Evolutionary conservation across 2,888 invertebrate genomes (phyloP).

Genomic region (Hemithea aestivaria): DNA sequence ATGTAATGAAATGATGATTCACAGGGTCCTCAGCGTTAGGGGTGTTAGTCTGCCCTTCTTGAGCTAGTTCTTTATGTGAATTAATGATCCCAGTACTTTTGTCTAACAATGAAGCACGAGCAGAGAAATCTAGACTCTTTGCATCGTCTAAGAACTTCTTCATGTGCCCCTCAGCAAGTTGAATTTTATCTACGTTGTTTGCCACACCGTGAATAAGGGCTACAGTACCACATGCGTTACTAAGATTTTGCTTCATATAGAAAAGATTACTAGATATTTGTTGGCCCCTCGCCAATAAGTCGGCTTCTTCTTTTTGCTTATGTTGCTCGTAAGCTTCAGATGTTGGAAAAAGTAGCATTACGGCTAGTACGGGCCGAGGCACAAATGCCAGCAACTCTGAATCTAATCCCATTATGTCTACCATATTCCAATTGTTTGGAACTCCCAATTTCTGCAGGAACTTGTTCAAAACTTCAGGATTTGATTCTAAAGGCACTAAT

Average conservation of each 20-base stretch:
- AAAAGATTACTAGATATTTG: slow-evolving; percentile 83
- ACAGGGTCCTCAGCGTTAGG: slow-evolving; percentile 87
- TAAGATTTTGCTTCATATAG: slow-evolving; percentile 93
- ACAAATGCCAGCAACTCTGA: slow-evolving; percentile 91
- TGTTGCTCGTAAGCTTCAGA: slow-evolving; percentile 87
- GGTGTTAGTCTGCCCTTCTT: slow-evolving; percentile 94
- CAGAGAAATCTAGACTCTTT: slow-evolving; percentile 82
- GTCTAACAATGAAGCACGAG: slow-evolving; percentile 87
- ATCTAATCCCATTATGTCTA: slow-evolving; percentile 96
- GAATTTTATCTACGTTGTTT: slow-evolving; percentile 89
- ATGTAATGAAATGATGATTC: slow-evolving; percentile 93
- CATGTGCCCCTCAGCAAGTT: slow-evolving; percentile 83
- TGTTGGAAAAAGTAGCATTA: slow-evolving; percentile 93
- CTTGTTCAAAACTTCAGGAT: slow-evolving; percentile 83
- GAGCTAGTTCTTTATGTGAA: slow-evolving; percentile 91
- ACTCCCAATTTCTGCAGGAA: slow-evolving; percentile 91
- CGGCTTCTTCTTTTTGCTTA: slow-evolving; percentile 82
- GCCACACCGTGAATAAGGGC: slow-evolving; percentile 96
- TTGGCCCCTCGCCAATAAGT: slow-evolving; percentile 81
- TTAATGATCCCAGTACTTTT: slow-evolving; percentile 85
- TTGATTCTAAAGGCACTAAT: slow-evolving; percentile 76
- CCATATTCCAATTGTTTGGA: slow-evolving; percentile 86
- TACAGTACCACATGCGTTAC: slow-evolving; percentile 98
- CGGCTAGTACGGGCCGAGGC: slow-evolving; percentile 90
- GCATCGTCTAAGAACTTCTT: slow-evolving; percentile 88